Percentiles rank a stretch among this genome's conserved stretches.
phyloP scores from a whole-genome alignment of 2,113 vertebrate genomes.

The Eubucco bourcierii region DNA sequence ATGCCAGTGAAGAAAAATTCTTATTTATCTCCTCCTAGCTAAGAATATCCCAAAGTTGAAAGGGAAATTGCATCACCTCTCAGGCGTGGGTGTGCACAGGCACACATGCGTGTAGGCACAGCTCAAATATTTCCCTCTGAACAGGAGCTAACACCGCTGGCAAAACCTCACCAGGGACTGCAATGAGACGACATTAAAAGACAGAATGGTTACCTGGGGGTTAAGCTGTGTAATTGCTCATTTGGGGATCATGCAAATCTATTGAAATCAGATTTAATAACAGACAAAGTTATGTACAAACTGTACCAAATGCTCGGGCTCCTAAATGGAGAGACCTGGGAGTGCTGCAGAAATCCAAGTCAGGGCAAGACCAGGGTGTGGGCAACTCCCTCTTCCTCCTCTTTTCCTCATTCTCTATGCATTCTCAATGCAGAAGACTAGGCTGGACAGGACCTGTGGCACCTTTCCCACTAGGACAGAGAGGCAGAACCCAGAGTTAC shows the following conservation, averaged over 20 bases:
- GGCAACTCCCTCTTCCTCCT: background rate
- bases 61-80: conserved; percentile 50
- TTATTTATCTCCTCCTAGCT: background rate
- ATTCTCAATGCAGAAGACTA: background rate
- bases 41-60: conserved; percentile 7
- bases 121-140: conserved; percentile 32
- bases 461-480: background rate
- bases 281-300: background rate
- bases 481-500: background rate
- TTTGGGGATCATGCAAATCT: background rate
- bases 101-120: background rate
- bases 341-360: conserved; percentile 18
- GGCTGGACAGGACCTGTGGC: background rate
- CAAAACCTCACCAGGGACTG: background rate
- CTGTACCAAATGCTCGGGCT: background rate
- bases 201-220: background rate
- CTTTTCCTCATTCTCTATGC: background rate
- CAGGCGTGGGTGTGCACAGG: conserved; percentile 11
- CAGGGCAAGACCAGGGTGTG: conserved; percentile 47
- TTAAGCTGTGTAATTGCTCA: background rate
- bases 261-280: conserved; percentile 6
- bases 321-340: background rate
- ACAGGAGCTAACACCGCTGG: background rate
- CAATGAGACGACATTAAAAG: background rate
- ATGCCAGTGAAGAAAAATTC: background rate